Conservation (phyloP, 2,113 vertebrate species). For the Malaclemys terrapin region DNA sequence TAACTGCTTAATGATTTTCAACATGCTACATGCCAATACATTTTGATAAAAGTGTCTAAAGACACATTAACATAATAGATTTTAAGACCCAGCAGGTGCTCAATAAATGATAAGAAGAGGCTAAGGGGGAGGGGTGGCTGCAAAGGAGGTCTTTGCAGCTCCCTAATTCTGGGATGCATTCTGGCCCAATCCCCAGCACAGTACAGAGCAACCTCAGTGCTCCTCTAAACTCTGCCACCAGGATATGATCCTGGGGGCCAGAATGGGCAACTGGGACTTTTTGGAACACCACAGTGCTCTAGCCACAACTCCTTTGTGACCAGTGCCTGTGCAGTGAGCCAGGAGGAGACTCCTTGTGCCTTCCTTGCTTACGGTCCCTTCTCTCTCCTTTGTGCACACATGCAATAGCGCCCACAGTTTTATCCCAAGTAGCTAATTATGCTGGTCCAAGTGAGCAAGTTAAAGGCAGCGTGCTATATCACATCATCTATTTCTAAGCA, state of each 20-base stretch:
- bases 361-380: neutral
- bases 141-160: neutral
- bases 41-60: neutral
- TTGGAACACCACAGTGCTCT: neutral
- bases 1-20: slow-evolving; percentile 43
- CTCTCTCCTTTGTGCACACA: neutral
- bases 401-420: rapidly evolving
- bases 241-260: no score
- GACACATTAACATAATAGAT: neutral
- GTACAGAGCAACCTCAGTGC: rapidly evolving
- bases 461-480: rapidly evolving
- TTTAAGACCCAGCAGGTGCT: neutral
- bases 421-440: rapidly evolving
- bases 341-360: neutral
- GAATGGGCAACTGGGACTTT: rapidly evolving
- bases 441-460: neutral
- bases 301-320: neutral
- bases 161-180: rapidly evolving
- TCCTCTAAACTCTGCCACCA: neutral
- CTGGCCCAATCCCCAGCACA: neutral
- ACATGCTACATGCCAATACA: neutral
- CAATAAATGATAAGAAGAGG: neutral
- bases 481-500: rapidly evolving
- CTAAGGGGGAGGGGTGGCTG: rapidly evolving
- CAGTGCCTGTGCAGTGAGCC: neutral